A percentile compares a stretch with the other conserved stretches of the same genome.
Evolutionary conservation across 2,888 invertebrate genomes (phyloP).

Genomic region (Norana najaformis): DNA sequence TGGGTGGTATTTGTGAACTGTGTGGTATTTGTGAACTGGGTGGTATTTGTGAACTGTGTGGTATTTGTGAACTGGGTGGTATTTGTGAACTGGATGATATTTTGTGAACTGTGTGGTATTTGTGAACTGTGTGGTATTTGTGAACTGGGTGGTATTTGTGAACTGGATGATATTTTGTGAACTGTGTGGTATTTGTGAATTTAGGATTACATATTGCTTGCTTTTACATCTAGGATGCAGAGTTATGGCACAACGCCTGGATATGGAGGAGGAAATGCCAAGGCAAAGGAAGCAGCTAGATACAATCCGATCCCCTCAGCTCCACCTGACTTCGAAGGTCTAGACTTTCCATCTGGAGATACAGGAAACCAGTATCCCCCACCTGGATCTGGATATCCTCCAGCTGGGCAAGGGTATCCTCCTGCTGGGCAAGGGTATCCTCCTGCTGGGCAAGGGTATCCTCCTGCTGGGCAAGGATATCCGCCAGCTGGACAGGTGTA

Average conservation of each 20-base stretch:
- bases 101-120: neutral
- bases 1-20: neutral
- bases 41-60: neutral
- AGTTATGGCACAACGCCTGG: neutral
- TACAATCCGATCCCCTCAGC: neutral
- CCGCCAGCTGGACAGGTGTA: neutral
- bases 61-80: too few relatives aligned
- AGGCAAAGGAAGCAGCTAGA: neutral
- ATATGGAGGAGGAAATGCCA: neutral
- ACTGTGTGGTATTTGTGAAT: too few relatives aligned
- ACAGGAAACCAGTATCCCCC: neutral
- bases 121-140: neutral
- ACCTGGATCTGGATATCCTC: neutral
- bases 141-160: neutral
- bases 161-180: neutral
- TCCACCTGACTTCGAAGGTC: neutral
- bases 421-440: conserved; percentile 1
- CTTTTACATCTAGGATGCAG: neutral
- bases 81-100: too few relatives aligned
- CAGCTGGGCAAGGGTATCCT: neutral
- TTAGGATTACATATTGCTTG: neutral
- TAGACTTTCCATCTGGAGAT: neutral
- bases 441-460: neutral
- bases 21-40: neutral
- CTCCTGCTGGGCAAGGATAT: neutral